Conservation (phyloP, 2,797 vertebrate species). For the Labroides dimidiatus region DNA sequence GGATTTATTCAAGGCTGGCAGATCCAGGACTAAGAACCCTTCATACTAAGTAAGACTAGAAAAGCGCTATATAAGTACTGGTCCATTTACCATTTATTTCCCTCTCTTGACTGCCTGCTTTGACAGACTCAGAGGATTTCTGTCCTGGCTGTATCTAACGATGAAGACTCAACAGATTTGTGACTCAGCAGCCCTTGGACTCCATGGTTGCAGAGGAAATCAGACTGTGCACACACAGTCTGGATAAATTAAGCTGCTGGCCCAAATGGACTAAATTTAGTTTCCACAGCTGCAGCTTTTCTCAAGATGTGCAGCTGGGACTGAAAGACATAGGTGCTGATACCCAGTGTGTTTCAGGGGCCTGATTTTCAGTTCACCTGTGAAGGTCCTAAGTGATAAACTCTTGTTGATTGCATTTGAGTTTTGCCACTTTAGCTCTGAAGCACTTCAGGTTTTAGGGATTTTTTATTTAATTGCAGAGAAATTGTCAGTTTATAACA, state of each 20-base stretch:
- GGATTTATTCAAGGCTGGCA: too few relatives aligned
- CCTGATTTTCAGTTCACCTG: not conserved
- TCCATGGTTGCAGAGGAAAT: constrained; percentile 15
- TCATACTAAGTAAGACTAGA: too few relatives aligned
- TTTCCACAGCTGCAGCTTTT: constrained; percentile 23
- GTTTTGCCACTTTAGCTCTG: too few relatives aligned
- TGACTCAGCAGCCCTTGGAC: constrained; percentile 2
- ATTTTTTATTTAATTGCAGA: too few relatives aligned
- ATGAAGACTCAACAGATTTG: constrained; percentile 8
- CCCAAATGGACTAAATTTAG: constrained; percentile 18
- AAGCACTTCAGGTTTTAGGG: too few relatives aligned
- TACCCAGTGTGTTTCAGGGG: not conserved
- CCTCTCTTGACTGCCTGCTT: not conserved
- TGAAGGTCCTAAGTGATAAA: too few relatives aligned
- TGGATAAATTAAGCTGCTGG: constrained; percentile 23
- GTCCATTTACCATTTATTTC: too few relatives aligned
- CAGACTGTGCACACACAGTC: constrained; percentile 2
- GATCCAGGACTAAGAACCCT: too few relatives aligned
- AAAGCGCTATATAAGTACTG: too few relatives aligned
- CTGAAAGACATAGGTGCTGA: not conserved
- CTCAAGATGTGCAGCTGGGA: not conserved
- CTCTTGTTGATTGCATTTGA: too few relatives aligned
- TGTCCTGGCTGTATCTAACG: not conserved
- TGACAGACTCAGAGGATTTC: not conserved
- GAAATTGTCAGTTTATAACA: too few relatives aligned